Conservation (phyloP, 1,140 invertebrate genomes). For the Drosophila kepulauana region DNA sequence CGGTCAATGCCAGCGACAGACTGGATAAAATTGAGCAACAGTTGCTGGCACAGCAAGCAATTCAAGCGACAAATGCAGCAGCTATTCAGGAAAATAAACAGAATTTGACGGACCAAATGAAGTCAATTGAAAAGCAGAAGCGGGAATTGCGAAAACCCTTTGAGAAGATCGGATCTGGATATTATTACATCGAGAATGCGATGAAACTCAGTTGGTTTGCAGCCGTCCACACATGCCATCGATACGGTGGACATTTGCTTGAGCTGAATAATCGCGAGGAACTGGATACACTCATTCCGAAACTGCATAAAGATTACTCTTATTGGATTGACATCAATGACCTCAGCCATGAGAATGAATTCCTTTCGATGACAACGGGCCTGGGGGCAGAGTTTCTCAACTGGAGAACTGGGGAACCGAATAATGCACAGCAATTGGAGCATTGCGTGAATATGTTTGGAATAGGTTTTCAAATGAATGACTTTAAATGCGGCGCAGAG, state of each 20-base stretch:
- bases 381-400: not conserved
- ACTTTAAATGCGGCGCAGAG: not conserved
- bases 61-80: not conserved
- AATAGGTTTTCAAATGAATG: not conserved
- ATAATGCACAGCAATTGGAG: not conserved
- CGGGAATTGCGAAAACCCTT: not conserved
- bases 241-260: slow-evolving; percentile 5
- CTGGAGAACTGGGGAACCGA: not conserved
- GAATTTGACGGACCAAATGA: not conserved
- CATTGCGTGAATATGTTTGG: slow-evolving; percentile 1
- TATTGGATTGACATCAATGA: slow-evolving; percentile 26
- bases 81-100: slow-evolving; percentile 5
- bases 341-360: not conserved
- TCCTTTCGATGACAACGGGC: slow-evolving; percentile 14
- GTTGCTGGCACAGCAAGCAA: not conserved
- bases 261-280: not conserved
- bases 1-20: not conserved
- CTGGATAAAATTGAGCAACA: slow-evolving; percentile 12
- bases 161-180: slow-evolving; percentile 22
- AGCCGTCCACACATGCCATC: slow-evolving; percentile 13
- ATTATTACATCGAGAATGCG: slow-evolving; percentile 6
- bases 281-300: not conserved
- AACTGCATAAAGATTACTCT: not conserved
- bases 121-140: not conserved
- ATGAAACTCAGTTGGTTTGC: slow-evolving; percentile 21